Conservation (phyloP, 2,797 vertebrate genomes). For the Channallabes apus region DNA sequence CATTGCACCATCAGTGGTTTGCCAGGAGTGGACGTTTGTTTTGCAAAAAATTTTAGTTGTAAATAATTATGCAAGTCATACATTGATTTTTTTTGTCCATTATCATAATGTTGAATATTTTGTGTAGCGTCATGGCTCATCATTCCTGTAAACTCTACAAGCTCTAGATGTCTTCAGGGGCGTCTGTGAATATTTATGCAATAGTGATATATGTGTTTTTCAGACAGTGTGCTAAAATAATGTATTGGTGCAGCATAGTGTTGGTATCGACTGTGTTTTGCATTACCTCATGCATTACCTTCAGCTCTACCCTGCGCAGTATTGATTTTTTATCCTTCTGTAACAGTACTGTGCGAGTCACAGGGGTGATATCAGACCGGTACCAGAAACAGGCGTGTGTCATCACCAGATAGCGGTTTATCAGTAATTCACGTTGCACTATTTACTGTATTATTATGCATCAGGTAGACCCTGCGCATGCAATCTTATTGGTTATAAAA, state of each 20-base stretch:
- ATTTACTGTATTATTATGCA: too few relatives aligned
- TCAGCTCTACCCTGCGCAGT: neutral
- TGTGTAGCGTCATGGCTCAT: neutral
- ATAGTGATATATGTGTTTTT: too few relatives aligned
- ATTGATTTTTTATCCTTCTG: slow-evolving; percentile 15
- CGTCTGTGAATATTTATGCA: neutral
- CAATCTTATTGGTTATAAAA: neutral
- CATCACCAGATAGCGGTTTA: neutral
- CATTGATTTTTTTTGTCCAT: neutral
- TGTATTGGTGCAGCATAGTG: neutral
- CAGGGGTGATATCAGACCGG: neutral
- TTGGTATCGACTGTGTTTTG: slow-evolving; percentile 7
- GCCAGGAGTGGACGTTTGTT: neutral
- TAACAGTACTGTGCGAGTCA: neutral
- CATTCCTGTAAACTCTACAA: neutral
- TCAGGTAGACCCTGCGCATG: neutral
- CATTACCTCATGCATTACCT: slow-evolving; percentile 22
- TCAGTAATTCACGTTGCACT: neutral
- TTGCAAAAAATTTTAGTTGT: neutral
- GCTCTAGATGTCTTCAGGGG: neutral
- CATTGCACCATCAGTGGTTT: neutral
- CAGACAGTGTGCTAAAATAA: neutral
- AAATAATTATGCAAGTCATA: neutral
- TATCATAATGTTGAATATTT: neutral
- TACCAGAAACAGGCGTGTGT: neutral